A percentile compares a stretch with the other conserved stretches of the same genome.
phyloP scores from a whole-genome alignment of 2,888 invertebrate species.

The Hirtodrosophila duncani region DNA sequence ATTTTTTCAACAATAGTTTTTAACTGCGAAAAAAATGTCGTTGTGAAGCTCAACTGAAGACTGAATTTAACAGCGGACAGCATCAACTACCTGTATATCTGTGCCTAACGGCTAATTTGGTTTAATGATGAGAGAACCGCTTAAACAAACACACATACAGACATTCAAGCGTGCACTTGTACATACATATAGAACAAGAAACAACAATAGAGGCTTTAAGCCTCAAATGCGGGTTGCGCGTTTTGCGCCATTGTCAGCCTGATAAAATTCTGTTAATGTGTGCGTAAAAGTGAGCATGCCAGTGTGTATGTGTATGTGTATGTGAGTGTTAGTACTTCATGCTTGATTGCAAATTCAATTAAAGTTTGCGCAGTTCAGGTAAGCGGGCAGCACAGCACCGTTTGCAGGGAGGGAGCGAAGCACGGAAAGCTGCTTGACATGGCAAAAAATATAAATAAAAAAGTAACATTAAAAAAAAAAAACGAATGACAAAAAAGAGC shows the following conservation, averaged over 20 bases:
- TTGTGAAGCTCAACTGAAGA: no score
- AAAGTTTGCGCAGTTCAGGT: conserved; percentile 55
- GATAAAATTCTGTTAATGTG: conserved; percentile 39
- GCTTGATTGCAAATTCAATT: conserved; percentile 72
- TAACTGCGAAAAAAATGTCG: conserved; percentile 23
- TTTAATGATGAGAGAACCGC: conserved; percentile 73
- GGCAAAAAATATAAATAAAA: no score
- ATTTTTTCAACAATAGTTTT: conserved; percentile 24
- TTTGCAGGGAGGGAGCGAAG: neutral
- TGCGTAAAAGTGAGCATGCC: conserved; percentile 11
- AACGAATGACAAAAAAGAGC: no score
- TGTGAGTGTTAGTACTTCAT: conserved; percentile 55
- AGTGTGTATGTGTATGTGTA: conserved; percentile 5
- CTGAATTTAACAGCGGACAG: no score
- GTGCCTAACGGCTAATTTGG: conserved; percentile 69
- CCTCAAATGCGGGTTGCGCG: conserved; percentile 12
- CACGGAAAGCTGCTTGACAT: conserved; percentile 22
- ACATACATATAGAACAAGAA: conserved; percentile 24
- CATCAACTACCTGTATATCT: conserved; percentile 16
- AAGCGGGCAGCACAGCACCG: neutral
- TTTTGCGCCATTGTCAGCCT: conserved; percentile 32
- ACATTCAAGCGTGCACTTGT: no score
- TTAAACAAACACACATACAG: conserved; percentile 57
- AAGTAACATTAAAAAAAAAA: no score
- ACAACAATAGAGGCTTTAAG: conserved; percentile 44